A percentile compares a stretch with the other conserved stretches of the same genome.
Conservation (phyloP, 1,140 invertebrate genomes). For the Piezodorus guildinii region DNA sequence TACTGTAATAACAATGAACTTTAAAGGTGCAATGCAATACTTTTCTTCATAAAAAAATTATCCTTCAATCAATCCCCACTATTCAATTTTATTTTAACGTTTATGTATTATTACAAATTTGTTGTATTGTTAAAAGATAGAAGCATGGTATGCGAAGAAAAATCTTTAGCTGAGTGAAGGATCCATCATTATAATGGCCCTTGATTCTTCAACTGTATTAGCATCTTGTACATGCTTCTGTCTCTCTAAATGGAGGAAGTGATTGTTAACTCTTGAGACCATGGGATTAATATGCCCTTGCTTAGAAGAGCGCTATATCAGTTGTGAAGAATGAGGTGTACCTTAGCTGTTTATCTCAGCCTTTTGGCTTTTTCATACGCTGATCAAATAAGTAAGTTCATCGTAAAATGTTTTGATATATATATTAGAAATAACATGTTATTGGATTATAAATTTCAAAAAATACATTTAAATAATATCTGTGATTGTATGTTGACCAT, state of each 20-base stretch:
- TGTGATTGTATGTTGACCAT: too few relatives aligned
- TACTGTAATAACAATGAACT: too few relatives aligned
- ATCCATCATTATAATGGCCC: background rate
- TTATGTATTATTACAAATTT: too few relatives aligned
- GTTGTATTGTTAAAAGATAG: too few relatives aligned
- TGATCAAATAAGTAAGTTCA: constrained; percentile 10
- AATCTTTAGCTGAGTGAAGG: background rate
- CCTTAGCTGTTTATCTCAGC: background rate
- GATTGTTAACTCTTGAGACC: background rate
- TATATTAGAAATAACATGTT: background rate
- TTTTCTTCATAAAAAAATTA: too few relatives aligned
- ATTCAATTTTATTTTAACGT: too few relatives aligned
- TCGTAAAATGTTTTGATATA: background rate
- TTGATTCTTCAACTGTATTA: background rate
- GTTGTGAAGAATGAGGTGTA: constrained; percentile 7
- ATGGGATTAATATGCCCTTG: constrained; percentile 17
- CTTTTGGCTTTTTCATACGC: constrained; percentile 3
- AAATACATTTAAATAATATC: too few relatives aligned
- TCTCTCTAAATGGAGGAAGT: constrained; percentile 1
- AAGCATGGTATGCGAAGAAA: background rate
- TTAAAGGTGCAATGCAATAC: too few relatives aligned
- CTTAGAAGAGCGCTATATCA: background rate
- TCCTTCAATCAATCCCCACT: too few relatives aligned
- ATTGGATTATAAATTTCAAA: background rate
- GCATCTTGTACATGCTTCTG: background rate